Percentiles rank a stretch among this genome's conserved stretches.
These are phyloP conservation scores for Artemia sinica DNA, from an alignment of 2,888 invertebrate genomes.

Conservation along the genomic window DNA sequence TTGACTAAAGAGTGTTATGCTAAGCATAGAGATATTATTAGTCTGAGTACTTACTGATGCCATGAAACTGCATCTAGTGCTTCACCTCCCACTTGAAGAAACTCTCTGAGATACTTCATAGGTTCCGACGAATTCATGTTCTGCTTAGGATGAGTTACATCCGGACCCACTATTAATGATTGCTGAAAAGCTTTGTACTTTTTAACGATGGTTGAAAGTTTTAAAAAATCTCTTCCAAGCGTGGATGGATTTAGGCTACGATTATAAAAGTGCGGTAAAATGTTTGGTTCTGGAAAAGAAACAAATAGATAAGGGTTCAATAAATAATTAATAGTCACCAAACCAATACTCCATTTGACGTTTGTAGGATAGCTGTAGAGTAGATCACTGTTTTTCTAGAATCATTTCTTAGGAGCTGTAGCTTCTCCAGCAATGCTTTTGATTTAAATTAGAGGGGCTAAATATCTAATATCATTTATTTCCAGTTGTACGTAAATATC, in stretches of 20 bases:
- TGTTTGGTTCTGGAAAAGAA: conserved; percentile 1
- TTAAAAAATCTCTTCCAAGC: neutral
- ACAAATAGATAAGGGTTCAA: neutral
- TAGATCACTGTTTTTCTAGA: too few species aligned
- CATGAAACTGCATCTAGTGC: neutral
- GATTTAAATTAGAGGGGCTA: too few species aligned
- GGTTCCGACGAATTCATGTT: neutral
- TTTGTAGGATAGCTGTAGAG: too few species aligned
- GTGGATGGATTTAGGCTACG: neutral
- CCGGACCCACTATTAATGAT: conserved; percentile 12
- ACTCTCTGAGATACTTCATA: neutral
- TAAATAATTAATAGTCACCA: too few species aligned
- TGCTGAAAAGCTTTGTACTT: conserved; percentile 11
- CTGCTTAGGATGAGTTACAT: neutral
- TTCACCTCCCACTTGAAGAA: neutral
- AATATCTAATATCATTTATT: too few species aligned
- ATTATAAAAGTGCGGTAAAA: conserved; percentile 1
- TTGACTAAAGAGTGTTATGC: too few species aligned
- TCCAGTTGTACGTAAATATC: too few species aligned
- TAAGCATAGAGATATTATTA: too few species aligned
- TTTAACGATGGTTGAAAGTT: neutral
- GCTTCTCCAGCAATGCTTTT: too few species aligned
- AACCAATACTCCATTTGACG: too few species aligned
- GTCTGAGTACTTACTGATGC: conserved; percentile 5
- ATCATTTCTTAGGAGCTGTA: too few species aligned